phyloP scores from a whole-genome alignment of 2,888 invertebrate species.

The Blomia tropicalis region DNA sequence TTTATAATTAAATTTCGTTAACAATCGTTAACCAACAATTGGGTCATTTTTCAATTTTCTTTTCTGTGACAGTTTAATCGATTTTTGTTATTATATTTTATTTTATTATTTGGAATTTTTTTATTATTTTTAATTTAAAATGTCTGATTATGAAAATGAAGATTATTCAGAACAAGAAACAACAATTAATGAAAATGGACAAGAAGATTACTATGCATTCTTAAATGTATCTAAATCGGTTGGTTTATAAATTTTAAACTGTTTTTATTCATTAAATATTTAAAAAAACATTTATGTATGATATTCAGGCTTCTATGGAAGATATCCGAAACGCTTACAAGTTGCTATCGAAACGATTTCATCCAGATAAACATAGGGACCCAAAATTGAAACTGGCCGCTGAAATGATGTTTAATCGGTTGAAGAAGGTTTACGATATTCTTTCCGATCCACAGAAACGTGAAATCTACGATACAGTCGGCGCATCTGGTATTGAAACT shows the following conservation, averaged over 20 bases:
- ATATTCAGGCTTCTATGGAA: constrained; percentile 61
- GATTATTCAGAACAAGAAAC: no score
- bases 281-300: not conserved
- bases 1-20: no score
- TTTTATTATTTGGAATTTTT: no score
- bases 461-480: constrained; percentile 80
- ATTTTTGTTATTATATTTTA: no score
- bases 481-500: constrained; percentile 75
- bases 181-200: no score
- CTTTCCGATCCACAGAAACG: constrained; percentile 78
- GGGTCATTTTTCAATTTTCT: no score
- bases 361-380: constrained; percentile 88
- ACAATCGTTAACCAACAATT: no score
- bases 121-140: no score
- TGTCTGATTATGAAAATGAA: no score
- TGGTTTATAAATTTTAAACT: constrained; percentile 8
- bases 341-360: constrained; percentile 74
- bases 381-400: constrained; percentile 60
- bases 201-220: constrained; percentile 70
- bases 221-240: constrained; percentile 69
- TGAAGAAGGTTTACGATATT: constrained; percentile 84
- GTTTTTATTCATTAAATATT: constrained; percentile 9
- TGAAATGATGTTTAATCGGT: constrained; percentile 75
- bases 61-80: no score
- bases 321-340: constrained; percentile 88